These are phyloP conservation scores for Porites rus DNA, from an alignment of 92 coral and sea anemone genomes.

Conservation along the genomic window DNA sequence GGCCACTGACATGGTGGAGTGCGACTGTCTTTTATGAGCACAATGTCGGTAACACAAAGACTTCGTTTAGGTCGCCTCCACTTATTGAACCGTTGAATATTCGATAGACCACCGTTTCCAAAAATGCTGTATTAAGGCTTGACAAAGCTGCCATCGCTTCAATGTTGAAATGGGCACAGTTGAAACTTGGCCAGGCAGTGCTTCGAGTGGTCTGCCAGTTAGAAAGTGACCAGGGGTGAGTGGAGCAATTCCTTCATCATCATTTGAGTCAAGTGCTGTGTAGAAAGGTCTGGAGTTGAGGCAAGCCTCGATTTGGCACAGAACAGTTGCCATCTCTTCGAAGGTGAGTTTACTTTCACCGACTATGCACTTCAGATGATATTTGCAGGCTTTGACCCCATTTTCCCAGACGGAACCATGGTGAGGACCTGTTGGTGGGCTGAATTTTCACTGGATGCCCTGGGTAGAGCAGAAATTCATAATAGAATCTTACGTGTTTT, in stretches of 20 bases:
- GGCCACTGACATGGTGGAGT: no score
- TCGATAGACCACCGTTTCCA: no score
- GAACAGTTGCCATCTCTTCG: slow-evolving; percentile 69
- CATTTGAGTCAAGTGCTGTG: slow-evolving; percentile 45
- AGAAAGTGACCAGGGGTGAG: slow-evolving; percentile 70
- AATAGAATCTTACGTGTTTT: no score
- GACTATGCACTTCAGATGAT: slow-evolving; percentile 62
- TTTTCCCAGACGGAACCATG: slow-evolving; percentile 75
- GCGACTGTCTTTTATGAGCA: no score
- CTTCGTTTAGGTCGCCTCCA: no score
- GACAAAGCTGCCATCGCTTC: no score
- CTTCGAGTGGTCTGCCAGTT: slow-evolving; percentile 58
- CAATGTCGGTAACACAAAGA: no score
- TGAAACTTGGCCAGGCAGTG: slow-evolving; percentile 25
- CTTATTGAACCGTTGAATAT: no score
- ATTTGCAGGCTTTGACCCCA: slow-evolving; percentile 65
- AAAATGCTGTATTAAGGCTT: no score
- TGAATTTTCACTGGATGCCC: slow-evolving; percentile 24
- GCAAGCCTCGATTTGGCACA: slow-evolving; percentile 77
- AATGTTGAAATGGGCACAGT: no score
- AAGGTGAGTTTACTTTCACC: slow-evolving; percentile 64
- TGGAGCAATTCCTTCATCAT: slow-evolving; percentile 50
- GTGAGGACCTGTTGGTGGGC: slow-evolving; percentile 59
- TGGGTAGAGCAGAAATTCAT: no score
- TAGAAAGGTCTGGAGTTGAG: slow-evolving; percentile 66